A percentile compares a stretch with the other conserved stretches of the same genome.
phyloP scores from a whole-genome alignment of 2,113 vertebrate genomes.

The Trachemys scripta region DNA sequence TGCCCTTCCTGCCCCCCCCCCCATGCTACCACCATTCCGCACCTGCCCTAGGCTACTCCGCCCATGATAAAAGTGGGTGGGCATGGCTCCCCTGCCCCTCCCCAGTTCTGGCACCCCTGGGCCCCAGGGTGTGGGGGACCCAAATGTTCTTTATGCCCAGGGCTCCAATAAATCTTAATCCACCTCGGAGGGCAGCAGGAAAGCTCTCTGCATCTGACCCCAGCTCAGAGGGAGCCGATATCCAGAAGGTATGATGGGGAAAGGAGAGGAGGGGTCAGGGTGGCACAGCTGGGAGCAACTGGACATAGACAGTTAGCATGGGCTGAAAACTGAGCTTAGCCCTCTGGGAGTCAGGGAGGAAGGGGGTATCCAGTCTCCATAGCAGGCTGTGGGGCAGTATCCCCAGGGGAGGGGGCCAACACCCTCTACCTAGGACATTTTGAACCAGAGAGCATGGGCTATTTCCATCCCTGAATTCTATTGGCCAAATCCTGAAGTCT shows the following conservation, averaged over 20 bases:
- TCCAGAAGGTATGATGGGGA: not conserved
- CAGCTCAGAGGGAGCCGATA: not conserved
- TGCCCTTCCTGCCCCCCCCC: too few relatives aligned
- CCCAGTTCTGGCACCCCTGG: too few relatives aligned
- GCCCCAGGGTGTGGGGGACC: too few relatives aligned
- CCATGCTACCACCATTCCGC: too few relatives aligned
- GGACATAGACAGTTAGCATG: not conserved
- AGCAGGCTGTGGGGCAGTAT: too few relatives aligned
- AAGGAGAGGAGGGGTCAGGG: not conserved
- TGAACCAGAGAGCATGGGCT: too few relatives aligned
- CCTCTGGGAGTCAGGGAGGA: accelerated
- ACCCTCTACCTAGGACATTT: not conserved
- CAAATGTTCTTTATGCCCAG: too few relatives aligned
- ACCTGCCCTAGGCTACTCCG: too few relatives aligned
- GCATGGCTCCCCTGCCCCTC: too few relatives aligned
- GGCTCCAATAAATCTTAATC: too few relatives aligned
- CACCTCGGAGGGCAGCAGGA: not conserved
- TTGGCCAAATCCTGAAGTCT: not conserved
- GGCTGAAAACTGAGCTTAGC: not conserved
- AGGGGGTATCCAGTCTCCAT: not conserved
- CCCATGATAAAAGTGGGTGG: too few relatives aligned
- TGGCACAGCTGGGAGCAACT: not conserved
- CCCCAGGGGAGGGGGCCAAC: not conserved
- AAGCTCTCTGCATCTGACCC: not conserved
- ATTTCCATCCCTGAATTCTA: not conserved